Evolutionary conservation across 2,888 invertebrate genomes (phyloP).

Genomic region (Anarsia innoxiella): DNA sequence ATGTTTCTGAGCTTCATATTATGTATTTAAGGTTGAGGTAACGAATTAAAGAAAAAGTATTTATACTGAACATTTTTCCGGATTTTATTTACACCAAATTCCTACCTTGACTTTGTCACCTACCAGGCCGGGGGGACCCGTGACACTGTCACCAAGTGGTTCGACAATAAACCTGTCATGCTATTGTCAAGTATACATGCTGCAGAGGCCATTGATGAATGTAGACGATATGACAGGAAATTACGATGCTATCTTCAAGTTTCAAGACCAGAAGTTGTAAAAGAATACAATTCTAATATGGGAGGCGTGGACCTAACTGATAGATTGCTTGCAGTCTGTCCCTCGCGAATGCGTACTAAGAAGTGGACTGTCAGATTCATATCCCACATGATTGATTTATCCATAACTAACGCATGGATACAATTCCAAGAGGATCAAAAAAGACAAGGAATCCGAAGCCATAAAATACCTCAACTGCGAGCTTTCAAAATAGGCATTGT

Average conservation of each 20-base stretch:
- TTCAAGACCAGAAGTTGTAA: constrained; percentile 13
- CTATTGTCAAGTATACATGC: constrained; percentile 12
- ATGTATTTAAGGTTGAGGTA: too few relatives aligned
- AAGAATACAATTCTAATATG: constrained; percentile 17
- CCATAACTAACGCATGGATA: constrained; percentile 14
- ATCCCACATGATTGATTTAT: constrained; percentile 13
- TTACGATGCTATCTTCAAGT: constrained; percentile 10
- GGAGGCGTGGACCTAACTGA: constrained; percentile 19
- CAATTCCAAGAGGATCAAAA: too few relatives aligned
- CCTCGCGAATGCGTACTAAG: constrained; percentile 10
- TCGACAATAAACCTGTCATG: constrained; percentile 17
- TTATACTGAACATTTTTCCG: too few relatives aligned
- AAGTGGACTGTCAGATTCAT: constrained; percentile 16
- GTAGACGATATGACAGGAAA: constrained; percentile 13
- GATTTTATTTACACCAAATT: too few relatives aligned
- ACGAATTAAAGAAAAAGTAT: too few relatives aligned
- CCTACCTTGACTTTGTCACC: too few relatives aligned
- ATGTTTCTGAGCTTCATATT: too few relatives aligned
- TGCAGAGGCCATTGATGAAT: constrained; percentile 14
- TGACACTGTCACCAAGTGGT: constrained; percentile 17
- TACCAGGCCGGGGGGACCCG: too few relatives aligned
- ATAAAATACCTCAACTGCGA: constrained; percentile 1
- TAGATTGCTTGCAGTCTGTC: constrained; percentile 14
- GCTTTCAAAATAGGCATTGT: neutral
- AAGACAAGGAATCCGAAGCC: constrained; percentile 1